phyloP scores from a whole-genome alignment of 2,888 invertebrate species.

The Piscicola geometra region DNA sequence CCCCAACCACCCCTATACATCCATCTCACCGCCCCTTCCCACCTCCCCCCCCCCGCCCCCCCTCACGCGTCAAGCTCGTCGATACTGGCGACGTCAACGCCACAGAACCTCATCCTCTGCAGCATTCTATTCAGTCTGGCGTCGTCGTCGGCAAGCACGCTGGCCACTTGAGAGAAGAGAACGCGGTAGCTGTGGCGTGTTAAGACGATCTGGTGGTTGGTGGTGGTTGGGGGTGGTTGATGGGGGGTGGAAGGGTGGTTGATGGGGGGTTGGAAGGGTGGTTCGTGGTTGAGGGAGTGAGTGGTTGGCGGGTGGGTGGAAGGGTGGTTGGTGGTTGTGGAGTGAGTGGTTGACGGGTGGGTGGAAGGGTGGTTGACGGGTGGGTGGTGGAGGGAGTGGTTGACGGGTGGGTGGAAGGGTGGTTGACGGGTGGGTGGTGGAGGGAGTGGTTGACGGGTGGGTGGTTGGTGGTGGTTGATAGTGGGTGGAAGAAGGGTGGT shows the following conservation, averaged over 20 bases:
- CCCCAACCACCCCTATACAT: background rate
- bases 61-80: background rate
- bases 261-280: background rate
- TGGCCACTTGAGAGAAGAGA: background rate
- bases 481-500: background rate
- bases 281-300: background rate
- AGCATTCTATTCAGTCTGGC: background rate
- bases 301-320: background rate
- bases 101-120: background rate
- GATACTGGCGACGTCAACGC: background rate
- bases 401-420: background rate
- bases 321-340: background rate
- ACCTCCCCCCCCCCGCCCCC: too few species aligned
- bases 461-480: background rate
- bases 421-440: background rate
- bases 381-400: background rate
- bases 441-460: background rate
- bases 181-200: background rate
- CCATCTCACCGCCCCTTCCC: too few species aligned
- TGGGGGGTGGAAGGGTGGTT: background rate
- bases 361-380: background rate
- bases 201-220: background rate
- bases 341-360: background rate
- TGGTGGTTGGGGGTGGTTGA: background rate
- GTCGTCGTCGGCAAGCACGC: slow-evolving; percentile 31